Percentiles rank a stretch among this genome's conserved stretches.
Evolutionary conservation across 2,888 invertebrate species (phyloP).

Genomic region (Minunthozetes semirufus): DNA sequence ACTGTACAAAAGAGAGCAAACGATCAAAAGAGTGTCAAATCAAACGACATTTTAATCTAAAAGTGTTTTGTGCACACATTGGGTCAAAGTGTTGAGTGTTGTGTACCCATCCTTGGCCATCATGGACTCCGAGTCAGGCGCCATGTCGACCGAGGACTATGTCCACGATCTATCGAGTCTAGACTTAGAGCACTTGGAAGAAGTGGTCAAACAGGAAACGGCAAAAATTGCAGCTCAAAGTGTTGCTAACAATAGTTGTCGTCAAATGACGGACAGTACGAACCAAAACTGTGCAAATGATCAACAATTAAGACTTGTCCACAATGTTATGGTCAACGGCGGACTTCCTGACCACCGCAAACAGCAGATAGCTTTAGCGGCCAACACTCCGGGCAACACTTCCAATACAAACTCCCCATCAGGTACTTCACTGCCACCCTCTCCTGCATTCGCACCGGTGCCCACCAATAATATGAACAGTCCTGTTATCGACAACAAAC

Average conservation of each 20-base stretch:
- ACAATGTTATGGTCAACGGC: conserved; percentile 20
- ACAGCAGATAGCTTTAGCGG: conserved; percentile 38
- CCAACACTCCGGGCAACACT: conserved; percentile 38
- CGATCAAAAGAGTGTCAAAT: background rate
- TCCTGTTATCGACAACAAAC: conserved; percentile 36
- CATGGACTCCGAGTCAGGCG: conserved; percentile 37
- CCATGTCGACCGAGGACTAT: conserved; percentile 38
- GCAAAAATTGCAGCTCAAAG: conserved; percentile 5
- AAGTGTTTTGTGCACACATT: background rate
- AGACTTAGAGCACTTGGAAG: conserved; percentile 29
- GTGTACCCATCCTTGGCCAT: background rate
- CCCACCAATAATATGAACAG: conserved; percentile 37
- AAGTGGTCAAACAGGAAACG: conserved; percentile 28
- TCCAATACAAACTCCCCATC: conserved; percentile 33
- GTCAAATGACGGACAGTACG: background rate
- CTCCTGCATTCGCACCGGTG: conserved; percentile 38
- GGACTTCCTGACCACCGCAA: conserved; percentile 26
- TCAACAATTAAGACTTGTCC: conserved; percentile 17
- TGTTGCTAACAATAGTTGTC: background rate
- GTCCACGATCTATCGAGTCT: conserved; percentile 34
- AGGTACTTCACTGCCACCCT: conserved; percentile 37
- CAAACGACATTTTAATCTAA: background rate
- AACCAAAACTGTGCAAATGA: conserved; percentile 13
- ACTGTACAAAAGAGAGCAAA: background rate
- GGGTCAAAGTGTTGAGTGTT: conserved; percentile 16